These are phyloP conservation scores for Isaurus tuberculatus DNA, from an alignment of 92 coral and sea anemone species.

Conservation along the genomic window DNA sequence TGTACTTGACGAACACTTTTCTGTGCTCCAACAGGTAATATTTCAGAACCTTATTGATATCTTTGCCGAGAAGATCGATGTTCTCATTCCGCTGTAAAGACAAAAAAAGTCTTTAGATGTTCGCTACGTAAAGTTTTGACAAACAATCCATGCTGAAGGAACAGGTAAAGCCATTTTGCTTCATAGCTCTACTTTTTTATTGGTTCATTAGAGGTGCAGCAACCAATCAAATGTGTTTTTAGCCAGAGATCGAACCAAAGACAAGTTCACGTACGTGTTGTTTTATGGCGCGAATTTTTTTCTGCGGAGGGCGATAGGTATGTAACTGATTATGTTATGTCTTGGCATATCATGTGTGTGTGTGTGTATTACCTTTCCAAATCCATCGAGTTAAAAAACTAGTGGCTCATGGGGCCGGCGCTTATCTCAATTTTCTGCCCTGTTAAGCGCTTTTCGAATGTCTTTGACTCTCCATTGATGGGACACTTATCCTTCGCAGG, in stretches of 20 bases:
- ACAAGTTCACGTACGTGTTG: neutral
- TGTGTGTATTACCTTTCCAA: no score
- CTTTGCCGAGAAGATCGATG: slow-evolving; percentile 60
- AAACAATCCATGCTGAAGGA: neutral
- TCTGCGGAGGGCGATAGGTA: neutral
- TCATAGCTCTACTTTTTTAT: neutral
- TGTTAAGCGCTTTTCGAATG: no score
- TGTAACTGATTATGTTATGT: neutral
- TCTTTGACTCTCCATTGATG: no score
- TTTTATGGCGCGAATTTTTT: neutral
- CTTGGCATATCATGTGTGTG: neutral
- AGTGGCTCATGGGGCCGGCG: no score
- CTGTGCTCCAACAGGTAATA: slow-evolving; percentile 87
- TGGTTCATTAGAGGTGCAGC: neutral
- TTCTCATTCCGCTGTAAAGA: slow-evolving; percentile 77
- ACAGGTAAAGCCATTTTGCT: neutral
- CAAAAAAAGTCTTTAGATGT: neutral
- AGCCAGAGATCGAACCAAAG: neutral
- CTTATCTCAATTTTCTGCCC: no score
- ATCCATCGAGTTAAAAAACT: no score
- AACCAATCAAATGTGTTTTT: neutral
- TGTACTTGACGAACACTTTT: slow-evolving; percentile 92
- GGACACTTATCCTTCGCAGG: no score
- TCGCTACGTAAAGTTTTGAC: no score
- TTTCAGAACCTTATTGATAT: slow-evolving; percentile 82